Conservation (phyloP, 2,888 invertebrate species). For the Phyllotreta cruciferae region DNA sequence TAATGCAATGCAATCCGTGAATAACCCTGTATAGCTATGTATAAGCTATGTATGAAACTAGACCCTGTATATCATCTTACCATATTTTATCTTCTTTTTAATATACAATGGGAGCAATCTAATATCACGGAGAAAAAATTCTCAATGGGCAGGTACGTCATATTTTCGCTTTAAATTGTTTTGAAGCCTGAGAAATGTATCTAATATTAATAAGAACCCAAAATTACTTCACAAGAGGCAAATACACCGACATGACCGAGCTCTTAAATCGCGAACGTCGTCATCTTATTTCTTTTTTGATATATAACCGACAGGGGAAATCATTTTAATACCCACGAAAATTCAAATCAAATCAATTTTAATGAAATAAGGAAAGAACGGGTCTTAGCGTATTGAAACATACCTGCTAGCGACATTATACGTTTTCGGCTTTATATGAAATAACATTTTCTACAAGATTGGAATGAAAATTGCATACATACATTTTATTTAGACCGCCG, state of each 20-base stretch:
- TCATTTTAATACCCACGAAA: slow-evolving; percentile 21
- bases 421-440: slow-evolving; percentile 34
- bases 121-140: background rate
- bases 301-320: slow-evolving; percentile 17
- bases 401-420: slow-evolving; percentile 38
- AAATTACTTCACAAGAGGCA: slow-evolving; percentile 10
- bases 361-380: slow-evolving; percentile 27
- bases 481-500: slow-evolving; percentile 35
- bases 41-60: too few species aligned
- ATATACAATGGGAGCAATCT: too few species aligned
- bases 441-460: slow-evolving; percentile 36
- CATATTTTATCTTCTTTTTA: too few species aligned
- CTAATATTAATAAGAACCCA: slow-evolving; percentile 11
- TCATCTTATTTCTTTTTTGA: slow-evolving; percentile 16
- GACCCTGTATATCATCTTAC: too few species aligned
- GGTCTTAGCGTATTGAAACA: slow-evolving; percentile 36
- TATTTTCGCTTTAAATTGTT: background rate
- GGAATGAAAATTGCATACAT: slow-evolving; percentile 40
- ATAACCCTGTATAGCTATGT: too few species aligned
- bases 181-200: background rate
- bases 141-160: background rate
- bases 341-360: slow-evolving; percentile 24
- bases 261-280: slow-evolving; percentile 10
- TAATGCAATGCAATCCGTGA: too few species aligned
- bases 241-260: background rate